Evolutionary conservation across 2,797 vertebrate genomes (phyloP).

Genomic region (Melanotaenia trifasciata): DNA sequence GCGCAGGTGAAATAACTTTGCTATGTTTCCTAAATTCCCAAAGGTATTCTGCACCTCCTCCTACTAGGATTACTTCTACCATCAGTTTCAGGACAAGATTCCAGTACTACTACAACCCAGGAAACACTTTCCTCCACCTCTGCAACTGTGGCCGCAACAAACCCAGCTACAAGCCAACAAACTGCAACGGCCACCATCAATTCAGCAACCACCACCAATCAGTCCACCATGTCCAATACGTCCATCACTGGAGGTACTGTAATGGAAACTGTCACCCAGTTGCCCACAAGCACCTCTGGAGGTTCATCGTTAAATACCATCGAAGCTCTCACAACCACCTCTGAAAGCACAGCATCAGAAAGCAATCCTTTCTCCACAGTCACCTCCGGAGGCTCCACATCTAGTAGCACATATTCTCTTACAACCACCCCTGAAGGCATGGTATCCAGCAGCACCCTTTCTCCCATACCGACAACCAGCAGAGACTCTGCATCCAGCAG

Average conservation of each 20-base stretch:
- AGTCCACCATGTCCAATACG: background rate
- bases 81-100: constrained; percentile 23
- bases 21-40: constrained; percentile 30
- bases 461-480: background rate
- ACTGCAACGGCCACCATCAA: background rate
- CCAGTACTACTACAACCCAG: background rate
- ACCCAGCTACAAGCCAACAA: background rate
- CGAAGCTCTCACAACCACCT: background rate
- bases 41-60: constrained; percentile 60
- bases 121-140: background rate
- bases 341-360: background rate
- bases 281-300: background rate
- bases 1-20: background rate
- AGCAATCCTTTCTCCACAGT: background rate
- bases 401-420: background rate
- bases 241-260: constrained; percentile 13
- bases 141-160: background rate
- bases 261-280: background rate
- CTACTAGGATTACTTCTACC: constrained; percentile 68
- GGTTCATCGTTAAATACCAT: background rate
- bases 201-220: background rate
- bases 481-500: background rate
- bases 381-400: background rate
- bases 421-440: constrained; percentile 1
- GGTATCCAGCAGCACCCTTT: background rate